phyloP scores from a whole-genome alignment of 2,888 invertebrate genomes.

The Troglohyphantes excavatus region DNA sequence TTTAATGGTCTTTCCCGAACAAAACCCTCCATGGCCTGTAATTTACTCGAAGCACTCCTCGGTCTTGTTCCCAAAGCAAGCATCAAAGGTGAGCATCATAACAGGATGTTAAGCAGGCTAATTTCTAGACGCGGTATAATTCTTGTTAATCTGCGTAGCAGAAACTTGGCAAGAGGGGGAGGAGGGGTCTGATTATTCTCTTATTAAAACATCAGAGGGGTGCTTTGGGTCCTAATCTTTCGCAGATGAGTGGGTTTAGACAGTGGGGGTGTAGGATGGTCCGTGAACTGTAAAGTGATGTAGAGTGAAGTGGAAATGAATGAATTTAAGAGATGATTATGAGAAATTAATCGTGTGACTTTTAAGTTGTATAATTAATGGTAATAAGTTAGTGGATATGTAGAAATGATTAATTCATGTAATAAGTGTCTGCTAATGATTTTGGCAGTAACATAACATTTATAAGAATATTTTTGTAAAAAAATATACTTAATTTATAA shows the following conservation, averaged over 20 bases:
- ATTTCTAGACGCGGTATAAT: neutral
- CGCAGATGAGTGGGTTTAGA: neutral
- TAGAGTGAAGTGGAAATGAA: no score
- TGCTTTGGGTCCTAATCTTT: neutral
- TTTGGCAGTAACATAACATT: no score
- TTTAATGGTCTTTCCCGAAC: neutral
- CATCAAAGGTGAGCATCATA: neutral
- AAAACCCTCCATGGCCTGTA: neutral
- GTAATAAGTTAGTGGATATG: no score
- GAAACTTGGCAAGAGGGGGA: neutral
- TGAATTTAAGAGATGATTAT: no score
- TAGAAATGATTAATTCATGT: no score
- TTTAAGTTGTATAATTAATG: no score
- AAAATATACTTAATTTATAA: no score
- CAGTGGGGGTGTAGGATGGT: no score
- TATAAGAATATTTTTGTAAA: no score
- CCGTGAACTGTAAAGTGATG: no score
- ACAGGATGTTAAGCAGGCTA: neutral
- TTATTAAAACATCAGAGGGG: neutral
- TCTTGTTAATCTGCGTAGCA: neutral
- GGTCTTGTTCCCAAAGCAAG: neutral
- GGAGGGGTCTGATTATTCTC: neutral
- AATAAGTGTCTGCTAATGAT: no score
- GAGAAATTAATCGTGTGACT: no score
- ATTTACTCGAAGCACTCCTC: neutral